These are phyloP conservation scores for Gallinago paraguaiae DNA, from an alignment of 2,113 vertebrate species.

Conservation along the genomic window DNA sequence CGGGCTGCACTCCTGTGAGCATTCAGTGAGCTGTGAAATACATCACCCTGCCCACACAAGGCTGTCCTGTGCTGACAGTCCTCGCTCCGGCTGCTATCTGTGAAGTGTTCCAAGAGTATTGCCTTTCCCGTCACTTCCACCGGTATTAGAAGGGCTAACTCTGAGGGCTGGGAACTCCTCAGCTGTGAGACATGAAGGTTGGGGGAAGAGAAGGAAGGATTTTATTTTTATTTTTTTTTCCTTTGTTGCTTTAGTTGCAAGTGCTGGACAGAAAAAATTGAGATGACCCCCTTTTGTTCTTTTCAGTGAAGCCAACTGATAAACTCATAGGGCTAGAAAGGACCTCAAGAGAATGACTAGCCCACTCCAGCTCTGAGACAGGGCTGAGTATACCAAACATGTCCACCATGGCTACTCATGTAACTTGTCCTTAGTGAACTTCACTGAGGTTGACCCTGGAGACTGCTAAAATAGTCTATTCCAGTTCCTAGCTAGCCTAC, in stretches of 20 bases:
- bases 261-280: not conserved
- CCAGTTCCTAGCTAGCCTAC: slow-evolving; percentile 4
- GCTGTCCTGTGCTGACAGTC: not conserved
- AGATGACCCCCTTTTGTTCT: not conserved
- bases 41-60: not conserved
- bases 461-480: not conserved
- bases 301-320: not conserved
- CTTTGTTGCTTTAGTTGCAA: not conserved
- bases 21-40: not conserved
- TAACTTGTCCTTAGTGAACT: not conserved
- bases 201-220: not conserved
- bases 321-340: not conserved
- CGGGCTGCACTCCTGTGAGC: not conserved
- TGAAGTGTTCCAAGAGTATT: not conserved
- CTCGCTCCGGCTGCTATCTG: not conserved
- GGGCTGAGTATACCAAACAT: not conserved
- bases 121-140: not conserved
- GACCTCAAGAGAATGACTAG: not conserved
- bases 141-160: slow-evolving; percentile 3
- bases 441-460: not conserved
- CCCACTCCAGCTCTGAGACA: not conserved
- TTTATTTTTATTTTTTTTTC: not conserved
- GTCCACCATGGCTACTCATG: not conserved
- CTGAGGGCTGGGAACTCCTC: not conserved
- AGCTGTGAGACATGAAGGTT: not conserved